A percentile compares a stretch with the other conserved stretches of the same genome.
phyloP scores from a whole-genome alignment of 2,797 vertebrate genomes.

The Poecilia wingei region DNA sequence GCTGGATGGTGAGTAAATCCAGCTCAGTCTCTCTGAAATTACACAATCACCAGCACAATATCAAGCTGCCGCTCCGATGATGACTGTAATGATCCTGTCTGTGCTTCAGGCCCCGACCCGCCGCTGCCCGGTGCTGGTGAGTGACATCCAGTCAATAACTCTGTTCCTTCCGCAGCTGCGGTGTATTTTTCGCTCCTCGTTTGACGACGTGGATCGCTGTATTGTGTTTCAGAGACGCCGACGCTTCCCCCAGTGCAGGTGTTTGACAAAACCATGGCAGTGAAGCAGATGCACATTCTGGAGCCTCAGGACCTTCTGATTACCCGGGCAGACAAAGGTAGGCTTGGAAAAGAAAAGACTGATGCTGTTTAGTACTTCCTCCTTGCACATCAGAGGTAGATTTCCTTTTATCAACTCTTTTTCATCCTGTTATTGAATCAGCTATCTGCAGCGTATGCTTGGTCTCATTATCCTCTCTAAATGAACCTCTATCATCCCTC shows the following conservation, averaged over 20 bases:
- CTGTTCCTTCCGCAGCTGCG: neutral
- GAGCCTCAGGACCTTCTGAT: constrained; percentile 94
- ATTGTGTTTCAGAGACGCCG: constrained; percentile 81
- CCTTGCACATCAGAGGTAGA: constrained; percentile 10
- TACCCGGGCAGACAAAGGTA: constrained; percentile 94
- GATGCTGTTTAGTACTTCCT: neutral
- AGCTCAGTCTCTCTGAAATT: constrained; percentile 44
- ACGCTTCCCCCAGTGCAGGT: constrained; percentile 84
- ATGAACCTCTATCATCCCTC: constrained; percentile 43
- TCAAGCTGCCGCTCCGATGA: constrained; percentile 32
- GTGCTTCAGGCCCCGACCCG: constrained; percentile 78
- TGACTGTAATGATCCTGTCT: constrained; percentile 44
- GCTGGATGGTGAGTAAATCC: constrained; percentile 89
- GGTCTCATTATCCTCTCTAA: constrained; percentile 33
- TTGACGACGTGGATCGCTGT: constrained; percentile 1
- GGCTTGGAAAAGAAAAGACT: neutral
- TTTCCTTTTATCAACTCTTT: constrained; percentile 1
- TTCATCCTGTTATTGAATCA: constrained; percentile 12
- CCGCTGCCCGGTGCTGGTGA: constrained; percentile 74
- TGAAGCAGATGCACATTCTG: constrained; percentile 96
- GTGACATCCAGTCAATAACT: constrained; percentile 22
- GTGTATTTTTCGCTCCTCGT: neutral
- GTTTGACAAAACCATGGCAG: constrained; percentile 92
- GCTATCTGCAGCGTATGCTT: constrained; percentile 26
- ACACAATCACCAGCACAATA: constrained; percentile 46